Evolutionary conservation across 2,113 vertebrate genomes (phyloP), one percentile per base, ranked within the genome.

Genomic region (Pseudopipra pipra): DNA sequence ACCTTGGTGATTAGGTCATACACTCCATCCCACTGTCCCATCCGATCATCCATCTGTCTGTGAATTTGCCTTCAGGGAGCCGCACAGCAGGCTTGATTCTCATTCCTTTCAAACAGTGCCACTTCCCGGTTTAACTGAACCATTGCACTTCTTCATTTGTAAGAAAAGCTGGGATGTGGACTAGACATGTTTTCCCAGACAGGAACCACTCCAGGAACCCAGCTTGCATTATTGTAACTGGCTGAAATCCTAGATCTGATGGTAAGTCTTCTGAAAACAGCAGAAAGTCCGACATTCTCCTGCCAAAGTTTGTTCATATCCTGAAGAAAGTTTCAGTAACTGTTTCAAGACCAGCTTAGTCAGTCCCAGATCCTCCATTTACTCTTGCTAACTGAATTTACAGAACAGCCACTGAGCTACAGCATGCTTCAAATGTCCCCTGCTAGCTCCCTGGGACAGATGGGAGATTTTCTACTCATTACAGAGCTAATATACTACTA

Each of bases 71-170:
- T 73, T 41, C 31, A 14, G 1, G 9, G 16, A 15, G 21, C 66
- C 55, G 72, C 72, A 22, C 8, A 46, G 46, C n/a, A 62, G 73
- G n/a, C n/a, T 62, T 65, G 15, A 19, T 47, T 37, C 25, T 49
- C 52, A 77, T n/a, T 54, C 61, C 66, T 91, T 89, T 85, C 70
- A 74, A 87, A 93, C 65, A 94, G 55, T 85, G 92, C 73, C 90
- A 61, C 90, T 91, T 81, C 24, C 56, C 0, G 74, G 81, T 63
- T 87, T 46, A 71, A 31, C 6, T 14, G 20, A 90, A 71, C 5
- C 23, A 91, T 35, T 89, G 74, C 88, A 87, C 27, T 17, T 75
- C 31, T 39, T 51, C 21, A n/a, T 21, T 47, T 17, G 8, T 0
- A 47, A 65, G n/a, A 61, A 77, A 81, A 77, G 31, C 37, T 49